A percentile compares a stretch with the other conserved stretches of the same genome.
These are phyloP conservation scores for Mongoloraphidia duomilia DNA, from an alignment of 2,888 invertebrate species.

Conservation along the genomic window DNA sequence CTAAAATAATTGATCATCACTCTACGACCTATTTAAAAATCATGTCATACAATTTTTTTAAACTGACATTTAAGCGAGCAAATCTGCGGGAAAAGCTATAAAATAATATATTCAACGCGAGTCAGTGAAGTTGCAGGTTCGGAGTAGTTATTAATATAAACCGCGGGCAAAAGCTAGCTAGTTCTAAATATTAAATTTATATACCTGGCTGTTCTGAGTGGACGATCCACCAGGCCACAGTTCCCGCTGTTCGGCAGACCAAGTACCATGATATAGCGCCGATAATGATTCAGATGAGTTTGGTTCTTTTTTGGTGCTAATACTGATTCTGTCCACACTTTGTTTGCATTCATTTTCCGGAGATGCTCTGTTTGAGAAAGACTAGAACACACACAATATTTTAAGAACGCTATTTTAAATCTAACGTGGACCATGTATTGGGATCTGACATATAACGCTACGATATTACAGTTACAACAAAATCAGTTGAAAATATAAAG, in stretches of 20 bases:
- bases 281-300: conserved; percentile 22
- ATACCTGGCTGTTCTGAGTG: not conserved
- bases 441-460: too few species aligned
- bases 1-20: conserved; percentile 20
- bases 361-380: conserved; percentile 1
- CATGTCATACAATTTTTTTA: too few species aligned
- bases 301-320: conserved; percentile 10
- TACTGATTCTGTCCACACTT: too few species aligned
- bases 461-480: too few species aligned
- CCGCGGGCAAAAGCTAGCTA: too few species aligned
- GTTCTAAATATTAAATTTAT: too few species aligned
- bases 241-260: conserved; percentile 38
- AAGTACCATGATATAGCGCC: conserved; percentile 42
- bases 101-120: too few species aligned
- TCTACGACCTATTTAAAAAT: not conserved
- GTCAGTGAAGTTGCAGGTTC: too few species aligned
- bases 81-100: too few species aligned
- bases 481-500: too few species aligned
- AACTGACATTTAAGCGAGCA: too few species aligned
- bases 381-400: not conserved
- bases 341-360: not conserved
- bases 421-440: not conserved
- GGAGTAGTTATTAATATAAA: too few species aligned
- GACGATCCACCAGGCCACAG: conserved; percentile 6
- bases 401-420: not conserved